Evolutionary conservation across 2,797 vertebrate genomes (phyloP).

Genomic region (Macropodus opercularis): DNA sequence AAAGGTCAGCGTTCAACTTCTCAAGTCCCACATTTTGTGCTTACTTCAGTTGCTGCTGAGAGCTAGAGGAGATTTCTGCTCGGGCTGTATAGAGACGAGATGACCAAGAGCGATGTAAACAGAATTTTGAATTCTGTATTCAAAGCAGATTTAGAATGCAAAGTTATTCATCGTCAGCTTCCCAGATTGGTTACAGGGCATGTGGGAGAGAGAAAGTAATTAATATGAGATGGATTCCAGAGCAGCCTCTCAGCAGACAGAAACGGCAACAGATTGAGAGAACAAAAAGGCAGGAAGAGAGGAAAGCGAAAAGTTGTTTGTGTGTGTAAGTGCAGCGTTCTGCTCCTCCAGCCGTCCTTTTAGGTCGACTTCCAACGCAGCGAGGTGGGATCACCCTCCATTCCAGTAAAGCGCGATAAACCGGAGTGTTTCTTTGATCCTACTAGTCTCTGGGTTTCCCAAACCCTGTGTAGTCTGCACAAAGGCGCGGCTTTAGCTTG

Average conservation of each 20-base stretch:
- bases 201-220: slow-evolving; percentile 75
- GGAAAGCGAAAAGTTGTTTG: slow-evolving; percentile 61
- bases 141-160: slow-evolving; percentile 77
- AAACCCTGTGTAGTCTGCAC: slow-evolving; percentile 60
- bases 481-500: slow-evolving; percentile 41
- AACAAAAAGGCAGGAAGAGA: slow-evolving; percentile 67
- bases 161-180: slow-evolving; percentile 80
- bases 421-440: slow-evolving; percentile 64
- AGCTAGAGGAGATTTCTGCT: slow-evolving; percentile 46
- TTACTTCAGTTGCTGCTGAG: slow-evolving; percentile 58
- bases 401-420: slow-evolving; percentile 60
- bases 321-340: background rate
- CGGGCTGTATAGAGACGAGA: slow-evolving; percentile 55
- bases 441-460: slow-evolving; percentile 49
- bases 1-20: background rate
- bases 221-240: slow-evolving; percentile 79
- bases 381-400: slow-evolving; percentile 44
- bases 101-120: slow-evolving; percentile 74
- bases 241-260: slow-evolving; percentile 67
- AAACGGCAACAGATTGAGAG: slow-evolving; percentile 65
- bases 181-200: slow-evolving; percentile 80
- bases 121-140: slow-evolving; percentile 75
- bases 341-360: slow-evolving; percentile 43
- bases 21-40: slow-evolving; percentile 22
- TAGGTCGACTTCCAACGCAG: slow-evolving; percentile 32